phyloP scores from a whole-genome alignment of 2,113 vertebrate genomes.

The Chiloscyllium plagiosum region DNA sequence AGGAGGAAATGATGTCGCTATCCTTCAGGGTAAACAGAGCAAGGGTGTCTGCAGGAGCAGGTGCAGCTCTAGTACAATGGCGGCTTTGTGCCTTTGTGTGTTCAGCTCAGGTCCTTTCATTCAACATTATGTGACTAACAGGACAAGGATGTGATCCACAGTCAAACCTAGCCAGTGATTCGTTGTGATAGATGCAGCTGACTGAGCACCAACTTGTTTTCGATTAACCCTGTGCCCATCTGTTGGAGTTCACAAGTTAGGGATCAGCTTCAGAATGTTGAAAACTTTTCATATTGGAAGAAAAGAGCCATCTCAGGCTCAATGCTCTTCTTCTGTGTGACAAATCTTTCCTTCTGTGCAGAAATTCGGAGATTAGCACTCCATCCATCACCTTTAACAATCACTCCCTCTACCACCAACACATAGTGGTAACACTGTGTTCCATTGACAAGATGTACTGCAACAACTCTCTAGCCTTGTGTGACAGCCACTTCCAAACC shows the following conservation, averaged over 20 bases:
- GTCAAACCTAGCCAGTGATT: slow-evolving; percentile 3
- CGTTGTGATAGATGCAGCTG: slow-evolving; percentile 13
- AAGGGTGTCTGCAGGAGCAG: slow-evolving; percentile 17
- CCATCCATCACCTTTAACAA: too few species aligned
- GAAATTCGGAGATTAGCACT: neutral
- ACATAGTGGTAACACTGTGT: too few species aligned
- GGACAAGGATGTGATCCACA: slow-evolving; percentile 16
- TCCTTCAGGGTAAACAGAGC: neutral
- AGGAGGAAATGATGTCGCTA: slow-evolving; percentile 9
- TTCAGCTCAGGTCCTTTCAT: slow-evolving; percentile 21
- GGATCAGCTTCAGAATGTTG: neutral
- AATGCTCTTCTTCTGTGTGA: neutral
- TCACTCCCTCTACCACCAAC: too few species aligned
- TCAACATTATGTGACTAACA: slow-evolving; percentile 9
- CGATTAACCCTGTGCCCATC: slow-evolving; percentile 4
- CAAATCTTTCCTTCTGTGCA: neutral
- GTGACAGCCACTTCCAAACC: too few species aligned
- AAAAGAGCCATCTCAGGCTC: neutral
- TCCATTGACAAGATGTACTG: too few species aligned
- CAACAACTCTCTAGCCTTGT: too few species aligned
- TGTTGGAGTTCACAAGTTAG: neutral
- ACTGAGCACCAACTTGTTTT: slow-evolving; percentile 19
- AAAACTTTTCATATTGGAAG: neutral
- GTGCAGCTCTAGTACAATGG: neutral
- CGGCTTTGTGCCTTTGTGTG: slow-evolving; percentile 14